phyloP scores from a whole-genome alignment of 2,113 vertebrate genomes.

The Saccopteryx leptura region DNA sequence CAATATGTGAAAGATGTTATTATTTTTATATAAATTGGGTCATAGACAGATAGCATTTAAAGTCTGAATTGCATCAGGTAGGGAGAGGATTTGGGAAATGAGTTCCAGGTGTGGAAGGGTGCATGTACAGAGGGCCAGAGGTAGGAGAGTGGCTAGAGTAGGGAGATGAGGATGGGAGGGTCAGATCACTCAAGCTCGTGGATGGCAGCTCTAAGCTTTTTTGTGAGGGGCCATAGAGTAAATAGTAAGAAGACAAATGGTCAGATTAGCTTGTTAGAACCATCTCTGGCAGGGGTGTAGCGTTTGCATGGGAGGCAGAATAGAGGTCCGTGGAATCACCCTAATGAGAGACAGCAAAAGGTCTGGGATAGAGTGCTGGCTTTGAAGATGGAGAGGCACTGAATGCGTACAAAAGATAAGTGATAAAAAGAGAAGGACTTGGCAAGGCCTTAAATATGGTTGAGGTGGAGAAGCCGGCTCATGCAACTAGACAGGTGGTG shows the following conservation, averaged over 20 bases:
- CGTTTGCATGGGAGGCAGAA: neutral
- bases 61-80: neutral
- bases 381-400: neutral
- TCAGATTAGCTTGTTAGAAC: neutral
- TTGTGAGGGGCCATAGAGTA: neutral
- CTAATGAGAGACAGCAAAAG: neutral
- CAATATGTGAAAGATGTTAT: neutral
- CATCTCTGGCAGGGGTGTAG: neutral
- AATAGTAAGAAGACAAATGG: neutral
- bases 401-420: neutral
- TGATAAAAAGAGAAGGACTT: neutral
- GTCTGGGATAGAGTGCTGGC: neutral
- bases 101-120: neutral
- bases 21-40: neutral
- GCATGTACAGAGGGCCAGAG: neutral
- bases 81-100: neutral
- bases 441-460: neutral
- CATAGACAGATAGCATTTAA: neutral
- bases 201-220: neutral
- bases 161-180: neutral
- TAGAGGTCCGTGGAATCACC: neutral
- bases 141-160: neutral
- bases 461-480: neutral
- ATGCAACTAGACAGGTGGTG: neutral
- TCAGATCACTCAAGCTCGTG: neutral